A percentile compares a stretch with the other conserved stretches of the same genome.
These are phyloP conservation scores for Sarcophaga peregrina DNA, from an alignment of 1,140 invertebrate genomes.

Conservation along the genomic window DNA sequence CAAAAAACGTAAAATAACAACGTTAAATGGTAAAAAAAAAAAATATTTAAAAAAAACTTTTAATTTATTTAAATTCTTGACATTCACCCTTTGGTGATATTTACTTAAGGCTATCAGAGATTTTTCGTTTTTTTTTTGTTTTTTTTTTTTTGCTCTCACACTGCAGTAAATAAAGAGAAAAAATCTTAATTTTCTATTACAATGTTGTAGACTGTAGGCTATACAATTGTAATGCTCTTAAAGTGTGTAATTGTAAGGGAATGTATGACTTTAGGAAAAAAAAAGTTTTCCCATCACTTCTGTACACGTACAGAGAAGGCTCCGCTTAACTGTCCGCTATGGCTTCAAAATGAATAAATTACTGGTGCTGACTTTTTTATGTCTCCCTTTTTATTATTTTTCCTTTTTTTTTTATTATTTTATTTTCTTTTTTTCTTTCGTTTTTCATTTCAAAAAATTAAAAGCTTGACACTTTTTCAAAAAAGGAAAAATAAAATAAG, in stretches of 20 bases:
- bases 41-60: not conserved
- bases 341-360: slow-evolving; percentile 36
- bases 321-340: not conserved
- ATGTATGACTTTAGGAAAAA: not conserved
- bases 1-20: not conserved
- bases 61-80: slow-evolving; percentile 18
- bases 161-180: too few relatives aligned
- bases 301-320: not conserved
- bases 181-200: not conserved
- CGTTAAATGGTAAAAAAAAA: not conserved
- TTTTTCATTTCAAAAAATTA: not conserved
- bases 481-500: not conserved
- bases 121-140: not conserved
- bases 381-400: not conserved
- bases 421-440: not conserved
- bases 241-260: not conserved
- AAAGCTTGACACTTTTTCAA: not conserved
- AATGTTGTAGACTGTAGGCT: not conserved
- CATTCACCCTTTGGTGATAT: slow-evolving; percentile 3
- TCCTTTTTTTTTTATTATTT: not conserved
- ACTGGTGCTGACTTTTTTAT: slow-evolving; percentile 26
- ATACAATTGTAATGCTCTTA: not conserved
- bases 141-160: not conserved
- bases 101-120: not conserved
- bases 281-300: not conserved